A percentile compares a stretch with the other conserved stretches of the same genome.
Conservation (phyloP, 1,140 invertebrate species). For the Neodiprion fabricii region DNA sequence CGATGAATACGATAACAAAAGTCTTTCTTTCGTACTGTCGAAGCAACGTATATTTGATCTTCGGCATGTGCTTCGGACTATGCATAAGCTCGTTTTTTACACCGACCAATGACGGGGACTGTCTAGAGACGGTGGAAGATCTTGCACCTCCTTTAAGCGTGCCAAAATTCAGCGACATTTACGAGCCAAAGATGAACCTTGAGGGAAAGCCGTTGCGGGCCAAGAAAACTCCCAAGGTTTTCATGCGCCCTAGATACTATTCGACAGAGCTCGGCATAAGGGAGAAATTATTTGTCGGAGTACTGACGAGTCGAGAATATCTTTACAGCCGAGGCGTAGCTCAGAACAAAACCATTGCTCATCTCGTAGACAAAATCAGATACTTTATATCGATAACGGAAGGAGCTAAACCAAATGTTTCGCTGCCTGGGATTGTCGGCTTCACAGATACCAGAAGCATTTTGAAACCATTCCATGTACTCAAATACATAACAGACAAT, state of each 20-base stretch:
- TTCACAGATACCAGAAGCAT: conserved; percentile 80
- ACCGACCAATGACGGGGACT: conserved; percentile 41
- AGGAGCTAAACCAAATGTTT: conserved; percentile 71
- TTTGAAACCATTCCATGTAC: conserved; percentile 79
- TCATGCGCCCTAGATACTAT: conserved; percentile 87
- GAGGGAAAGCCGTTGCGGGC: conserved; percentile 62
- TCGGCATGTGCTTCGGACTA: conserved; percentile 54
- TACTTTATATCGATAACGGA: conserved; percentile 77
- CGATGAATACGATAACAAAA: conserved; percentile 37
- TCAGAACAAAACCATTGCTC: conserved; percentile 80
- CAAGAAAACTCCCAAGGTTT: conserved; percentile 58
- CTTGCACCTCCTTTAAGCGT: conserved; percentile 25
- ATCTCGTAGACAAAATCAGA: conserved; percentile 79
- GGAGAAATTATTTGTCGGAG: conserved; percentile 86
- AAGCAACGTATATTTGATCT: conserved; percentile 53
- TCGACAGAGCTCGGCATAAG: conserved; percentile 91
- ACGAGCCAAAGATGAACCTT: conserved; percentile 65
- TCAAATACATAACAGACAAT: conserved; percentile 90
- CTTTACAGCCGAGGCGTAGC: conserved; percentile 75
- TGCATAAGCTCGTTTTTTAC: conserved; percentile 53
- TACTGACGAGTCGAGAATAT: conserved; percentile 76
- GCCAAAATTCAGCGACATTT: conserved; percentile 57
- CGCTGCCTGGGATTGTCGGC: conserved; percentile 78
- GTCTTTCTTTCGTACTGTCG: conserved; percentile 49
- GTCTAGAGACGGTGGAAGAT: conserved; percentile 23